Base-by-base conservation (phyloP, 2,888 invertebrate species). In the Torymus texanus region DNA sequence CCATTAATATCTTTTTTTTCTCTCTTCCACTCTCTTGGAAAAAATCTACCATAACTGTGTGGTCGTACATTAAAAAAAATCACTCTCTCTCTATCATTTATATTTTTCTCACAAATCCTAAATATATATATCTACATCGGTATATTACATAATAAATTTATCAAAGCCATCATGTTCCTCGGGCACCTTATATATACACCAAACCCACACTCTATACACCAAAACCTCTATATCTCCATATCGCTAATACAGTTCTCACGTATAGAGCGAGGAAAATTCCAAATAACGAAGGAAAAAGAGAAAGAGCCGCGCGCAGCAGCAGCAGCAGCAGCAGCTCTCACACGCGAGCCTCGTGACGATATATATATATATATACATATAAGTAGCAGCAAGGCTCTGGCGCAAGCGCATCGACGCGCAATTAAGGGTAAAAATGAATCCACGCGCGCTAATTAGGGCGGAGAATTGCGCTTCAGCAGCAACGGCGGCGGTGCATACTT, bases 381-480 rank as follows among this genome's bases (percentile, higher is more conserved):
- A 8, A n/a, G 65, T 21, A 21, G 21, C 2, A 18, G 56, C 14
- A 18, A 5, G 51, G 5, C 58, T 16, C 75, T 51, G 77, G 66
- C 55, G 70, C 21, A 62, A 62, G 67, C 59, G 29, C 74, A 66
- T 61, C 76, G 66, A 13, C 12, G 5, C 8, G 68, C 70, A 77
- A 80, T 77, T 80, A 80, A 81, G 71, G 66, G 56, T 78, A 78
- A 81, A 81, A 78, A 75, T 78, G 71, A 78, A 74, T 75, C 75
- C 51, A 29, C 12, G 61, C 59, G 61, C 59, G 63, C 62, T 81
- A 81, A 81, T 81, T 81, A 77, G 80, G 71, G 75, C 75, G 75
- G 66, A 73, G 61, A 70, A 78, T 78, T 65, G 76, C 63, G 29
- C 59, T 58, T 51, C 65, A 24, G 8, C 59, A 16, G 8, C 66